Evolutionary conservation across 2,113 vertebrate genomes (phyloP).

Genomic region (Pardalotus punctatus): DNA sequence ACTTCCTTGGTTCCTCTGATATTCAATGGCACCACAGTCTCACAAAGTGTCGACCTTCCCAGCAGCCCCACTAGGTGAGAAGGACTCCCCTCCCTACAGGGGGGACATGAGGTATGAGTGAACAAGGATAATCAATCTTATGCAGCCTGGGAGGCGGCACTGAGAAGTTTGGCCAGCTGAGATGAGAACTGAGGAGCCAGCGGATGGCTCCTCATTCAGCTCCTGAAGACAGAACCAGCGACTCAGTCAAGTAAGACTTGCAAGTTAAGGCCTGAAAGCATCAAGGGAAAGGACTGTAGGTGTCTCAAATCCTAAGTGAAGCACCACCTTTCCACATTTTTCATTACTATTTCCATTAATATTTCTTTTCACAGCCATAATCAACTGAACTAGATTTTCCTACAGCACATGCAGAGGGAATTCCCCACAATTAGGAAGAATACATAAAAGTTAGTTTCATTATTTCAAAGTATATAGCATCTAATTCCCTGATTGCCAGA

Average conservation of each 20-base stretch:
- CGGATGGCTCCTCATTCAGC: accelerated
- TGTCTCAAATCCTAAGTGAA: not conserved
- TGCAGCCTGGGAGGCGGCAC: not conserved
- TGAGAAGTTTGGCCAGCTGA: not conserved
- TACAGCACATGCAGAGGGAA: not conserved
- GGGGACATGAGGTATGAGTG: not conserved
- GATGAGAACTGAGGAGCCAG: not conserved
- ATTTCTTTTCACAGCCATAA: not conserved
- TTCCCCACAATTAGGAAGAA: not conserved
- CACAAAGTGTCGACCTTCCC: not conserved
- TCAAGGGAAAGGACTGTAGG: not conserved
- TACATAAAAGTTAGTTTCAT: not conserved
- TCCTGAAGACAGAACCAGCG: not conserved
- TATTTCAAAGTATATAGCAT: not conserved
- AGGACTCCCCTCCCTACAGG: not conserved
- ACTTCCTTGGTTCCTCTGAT: not conserved
- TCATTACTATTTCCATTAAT: not conserved
- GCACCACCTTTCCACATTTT: not conserved
- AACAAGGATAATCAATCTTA: not conserved
- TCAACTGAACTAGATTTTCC: not conserved
- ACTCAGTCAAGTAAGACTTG: not conserved
- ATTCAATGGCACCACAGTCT: not conserved
- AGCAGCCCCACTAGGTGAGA: not conserved
- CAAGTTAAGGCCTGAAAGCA: not conserved
- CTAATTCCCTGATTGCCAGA: not conserved